These are phyloP conservation scores for Ennomos erosarius DNA, from an alignment of 2,888 invertebrate genomes.

Conservation along the genomic window DNA sequence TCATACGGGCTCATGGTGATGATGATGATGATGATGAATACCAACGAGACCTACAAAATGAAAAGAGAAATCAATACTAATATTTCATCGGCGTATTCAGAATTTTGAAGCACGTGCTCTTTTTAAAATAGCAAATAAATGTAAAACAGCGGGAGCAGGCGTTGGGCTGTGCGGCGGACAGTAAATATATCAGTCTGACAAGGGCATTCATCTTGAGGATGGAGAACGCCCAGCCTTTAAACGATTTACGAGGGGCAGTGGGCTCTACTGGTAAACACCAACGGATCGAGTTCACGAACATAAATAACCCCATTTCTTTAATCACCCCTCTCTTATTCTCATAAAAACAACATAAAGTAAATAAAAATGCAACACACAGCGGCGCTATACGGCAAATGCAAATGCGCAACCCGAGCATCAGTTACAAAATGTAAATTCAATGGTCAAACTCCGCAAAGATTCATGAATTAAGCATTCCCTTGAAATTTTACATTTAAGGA, in stretches of 20 bases:
- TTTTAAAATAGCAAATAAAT: constrained; percentile 67
- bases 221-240: constrained; percentile 81
- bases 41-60: neutral
- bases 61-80: constrained; percentile 10
- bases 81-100: constrained; percentile 25
- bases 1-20: no score
- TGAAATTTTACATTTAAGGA: constrained; percentile 76
- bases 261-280: constrained; percentile 67
- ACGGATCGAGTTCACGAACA: constrained; percentile 57
- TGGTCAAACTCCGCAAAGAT: constrained; percentile 74
- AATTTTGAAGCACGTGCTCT: constrained; percentile 27
- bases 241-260: constrained; percentile 81
- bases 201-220: constrained; percentile 80
- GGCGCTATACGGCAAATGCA: constrained; percentile 65
- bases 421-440: constrained; percentile 79
- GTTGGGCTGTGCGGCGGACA: constrained; percentile 69
- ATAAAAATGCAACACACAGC: constrained; percentile 61
- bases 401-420: constrained; percentile 66
- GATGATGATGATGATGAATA: no score
- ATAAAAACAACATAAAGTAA: constrained; percentile 56
- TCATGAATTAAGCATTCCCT: constrained; percentile 79
- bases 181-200: constrained; percentile 81
- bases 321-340: constrained; percentile 39
- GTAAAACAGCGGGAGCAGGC: constrained; percentile 60
- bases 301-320: constrained; percentile 64